Base-by-base conservation (phyloP, 2,113 vertebrate species). In the Psilopsiagon aymara region DNA sequence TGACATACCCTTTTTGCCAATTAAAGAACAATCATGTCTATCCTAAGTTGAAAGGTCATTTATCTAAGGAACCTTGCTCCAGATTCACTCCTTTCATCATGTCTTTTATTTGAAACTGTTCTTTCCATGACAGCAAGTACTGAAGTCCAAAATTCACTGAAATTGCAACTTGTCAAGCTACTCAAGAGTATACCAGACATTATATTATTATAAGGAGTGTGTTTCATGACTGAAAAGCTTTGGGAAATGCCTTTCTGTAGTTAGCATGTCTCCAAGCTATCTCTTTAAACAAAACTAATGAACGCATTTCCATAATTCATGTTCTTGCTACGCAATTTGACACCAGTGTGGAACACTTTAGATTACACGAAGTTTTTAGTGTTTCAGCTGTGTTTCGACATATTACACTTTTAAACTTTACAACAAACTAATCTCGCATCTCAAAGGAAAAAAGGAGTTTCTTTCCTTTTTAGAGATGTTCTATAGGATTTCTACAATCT, bases 1-100 rank as follows among this genome's bases (percentile, higher is more conserved):
- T 81, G 64, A 83, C 37, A 14, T 63, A 74, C 4, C 9, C 2
- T 74, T 90, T 85, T 71, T 67, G 4, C 41, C n/a, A 84, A 78
- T 90, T 71, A 94, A 92, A 92, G 75, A 93, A 82, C 92, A 75
- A 79, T 64, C 20, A 43, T 74, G n/a, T 71, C 28, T 43, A 43
- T 88, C 76, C 64, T 52, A 71, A 83, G 69, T 44, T 88, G 80
- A 86, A 92, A 96, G 88, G 60, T 93, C 90, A 81, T 94, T 92
- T 88, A 23, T 81, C 55, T 83, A 41, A 59, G 60, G n/a, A 90
- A 80, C 25, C 13, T 92, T 78, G n/a, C 28, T 80, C 21, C 43
- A 37, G 55, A 60, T 80, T 86, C 39, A 55, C 27, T 77, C 51
- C 33, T 92, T 95, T 92, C 23, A 87, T 88, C 27, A 69, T 43